A percentile compares a stretch with the other conserved stretches of the same genome.
Conservation (phyloP, 2,113 vertebrate species). For the Actinemys pallida region DNA sequence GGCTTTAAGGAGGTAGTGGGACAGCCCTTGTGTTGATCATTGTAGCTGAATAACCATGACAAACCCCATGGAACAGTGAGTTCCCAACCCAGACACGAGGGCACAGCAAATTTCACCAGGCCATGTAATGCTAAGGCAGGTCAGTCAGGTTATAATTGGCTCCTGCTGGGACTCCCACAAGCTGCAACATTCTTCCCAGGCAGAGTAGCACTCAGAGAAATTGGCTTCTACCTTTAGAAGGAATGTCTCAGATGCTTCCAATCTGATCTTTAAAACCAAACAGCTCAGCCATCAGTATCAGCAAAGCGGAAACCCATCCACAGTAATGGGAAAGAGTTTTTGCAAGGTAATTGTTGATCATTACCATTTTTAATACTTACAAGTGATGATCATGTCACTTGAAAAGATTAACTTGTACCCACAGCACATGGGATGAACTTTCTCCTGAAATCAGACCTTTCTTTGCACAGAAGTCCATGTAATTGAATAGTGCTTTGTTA, state of each 20-base stretch:
- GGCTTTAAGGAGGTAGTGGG: slow-evolving; percentile 45
- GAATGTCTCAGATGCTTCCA: not conserved
- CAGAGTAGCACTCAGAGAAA: not conserved
- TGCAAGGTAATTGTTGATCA: not conserved
- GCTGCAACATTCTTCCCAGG: slow-evolving; percentile 21
- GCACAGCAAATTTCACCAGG: slow-evolving; percentile 58
- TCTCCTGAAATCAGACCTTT: not conserved
- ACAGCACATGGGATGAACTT: not conserved
- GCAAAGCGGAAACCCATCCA: not conserved
- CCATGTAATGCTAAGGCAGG: slow-evolving; percentile 54
- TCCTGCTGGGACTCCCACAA: slow-evolving; percentile 33
- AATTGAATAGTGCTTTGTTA: not conserved
- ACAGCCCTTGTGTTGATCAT: slow-evolving; percentile 39
- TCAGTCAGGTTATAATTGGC: slow-evolving; percentile 44
- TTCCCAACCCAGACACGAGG: slow-evolving; percentile 43
- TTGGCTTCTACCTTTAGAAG: not conserved
- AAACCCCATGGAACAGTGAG: slow-evolving; percentile 36
- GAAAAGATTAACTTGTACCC: not conserved
- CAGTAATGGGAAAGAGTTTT: not conserved
- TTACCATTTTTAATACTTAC: not conserved
- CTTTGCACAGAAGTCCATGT: not conserved
- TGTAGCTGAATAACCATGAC: slow-evolving; percentile 58
- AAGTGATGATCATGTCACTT: not conserved
- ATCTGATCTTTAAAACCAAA: not conserved
- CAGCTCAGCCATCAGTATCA: not conserved